These are phyloP conservation scores for Agrotis clavis DNA, from an alignment of 2,888 invertebrate genomes.

Conservation along the genomic window DNA sequence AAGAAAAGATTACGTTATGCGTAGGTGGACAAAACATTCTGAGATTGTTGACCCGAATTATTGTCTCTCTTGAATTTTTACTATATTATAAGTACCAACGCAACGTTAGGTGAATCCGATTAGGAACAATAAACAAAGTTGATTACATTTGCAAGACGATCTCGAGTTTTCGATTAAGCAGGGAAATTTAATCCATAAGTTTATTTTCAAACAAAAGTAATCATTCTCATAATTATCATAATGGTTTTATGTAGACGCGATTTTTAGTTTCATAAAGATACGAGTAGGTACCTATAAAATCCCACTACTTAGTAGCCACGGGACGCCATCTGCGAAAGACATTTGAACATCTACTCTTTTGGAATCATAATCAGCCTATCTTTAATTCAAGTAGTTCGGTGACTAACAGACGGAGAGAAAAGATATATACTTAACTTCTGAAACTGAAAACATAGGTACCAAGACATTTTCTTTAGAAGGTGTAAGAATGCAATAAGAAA, in stretches of 20 bases:
- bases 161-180: not conserved
- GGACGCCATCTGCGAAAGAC: not conserved
- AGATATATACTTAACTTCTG: not conserved
- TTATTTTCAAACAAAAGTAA: slow-evolving; percentile 3
- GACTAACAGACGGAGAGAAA: not conserved
- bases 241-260: too few relatives aligned
- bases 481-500: slow-evolving; percentile 23
- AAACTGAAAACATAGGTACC: slow-evolving; percentile 5
- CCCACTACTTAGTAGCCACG: not conserved
- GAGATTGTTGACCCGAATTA: slow-evolving; percentile 3
- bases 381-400: not conserved
- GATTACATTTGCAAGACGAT: not conserved
- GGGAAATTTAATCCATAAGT: slow-evolving; percentile 2
- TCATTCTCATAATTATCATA: too few relatives aligned
- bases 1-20: slow-evolving; percentile 22
- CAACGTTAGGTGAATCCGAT: not conserved
- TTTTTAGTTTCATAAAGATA: not conserved
- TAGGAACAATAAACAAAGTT: not conserved
- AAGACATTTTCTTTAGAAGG: slow-evolving; percentile 10
- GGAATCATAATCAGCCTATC: not conserved
- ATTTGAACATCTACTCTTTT: not conserved
- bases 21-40: slow-evolving; percentile 21
- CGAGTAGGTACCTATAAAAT: not conserved
- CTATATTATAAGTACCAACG: too few relatives aligned
- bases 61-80: not conserved